A percentile compares a stretch with the other conserved stretches of the same genome.
phyloP scores from a whole-genome alignment of 2,113 vertebrate genomes.

The Pangasianodon hypophthalmus region DNA sequence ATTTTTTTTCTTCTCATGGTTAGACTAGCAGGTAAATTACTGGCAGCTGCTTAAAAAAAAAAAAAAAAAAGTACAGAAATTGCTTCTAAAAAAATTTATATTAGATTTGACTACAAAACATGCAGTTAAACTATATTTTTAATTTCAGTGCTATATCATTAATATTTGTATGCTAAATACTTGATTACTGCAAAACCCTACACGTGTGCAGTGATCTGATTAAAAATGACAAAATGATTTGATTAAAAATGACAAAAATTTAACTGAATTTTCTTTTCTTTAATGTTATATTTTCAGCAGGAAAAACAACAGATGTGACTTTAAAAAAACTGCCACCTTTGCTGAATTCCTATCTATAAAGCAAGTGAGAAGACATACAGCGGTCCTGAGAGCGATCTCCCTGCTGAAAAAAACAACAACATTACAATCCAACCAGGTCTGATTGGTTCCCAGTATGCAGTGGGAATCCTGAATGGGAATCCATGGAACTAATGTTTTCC shows the following conservation, averaged over 20 bases:
- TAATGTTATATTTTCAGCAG: too few relatives aligned
- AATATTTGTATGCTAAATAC: not conserved
- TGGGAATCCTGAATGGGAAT: not conserved
- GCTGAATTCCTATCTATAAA: not conserved
- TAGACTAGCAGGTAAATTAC: too few relatives aligned
- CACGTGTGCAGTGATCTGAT: too few relatives aligned
- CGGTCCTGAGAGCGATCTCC: not conserved
- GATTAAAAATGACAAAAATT: not conserved
- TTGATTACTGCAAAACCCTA: too few relatives aligned
- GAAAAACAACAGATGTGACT: too few relatives aligned
- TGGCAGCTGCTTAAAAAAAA: not conserved
- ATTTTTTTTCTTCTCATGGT: too few relatives aligned
- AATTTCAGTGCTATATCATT: not conserved
- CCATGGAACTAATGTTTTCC: not conserved
- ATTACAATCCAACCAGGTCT: not conserved
- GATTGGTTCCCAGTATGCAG: not conserved
- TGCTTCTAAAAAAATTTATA: not conserved
- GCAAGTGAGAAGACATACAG: too few relatives aligned
- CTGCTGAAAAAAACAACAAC: not conserved
- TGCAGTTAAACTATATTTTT: not conserved
- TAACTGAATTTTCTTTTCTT: too few relatives aligned
- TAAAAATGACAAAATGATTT: not conserved
- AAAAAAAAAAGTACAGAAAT: not conserved
- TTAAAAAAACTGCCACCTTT: not conserved
- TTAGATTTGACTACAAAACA: not conserved